These are phyloP conservation scores for Tenodera sinensis DNA, from an alignment of 2,888 invertebrate genomes.

Conservation along the genomic window DNA sequence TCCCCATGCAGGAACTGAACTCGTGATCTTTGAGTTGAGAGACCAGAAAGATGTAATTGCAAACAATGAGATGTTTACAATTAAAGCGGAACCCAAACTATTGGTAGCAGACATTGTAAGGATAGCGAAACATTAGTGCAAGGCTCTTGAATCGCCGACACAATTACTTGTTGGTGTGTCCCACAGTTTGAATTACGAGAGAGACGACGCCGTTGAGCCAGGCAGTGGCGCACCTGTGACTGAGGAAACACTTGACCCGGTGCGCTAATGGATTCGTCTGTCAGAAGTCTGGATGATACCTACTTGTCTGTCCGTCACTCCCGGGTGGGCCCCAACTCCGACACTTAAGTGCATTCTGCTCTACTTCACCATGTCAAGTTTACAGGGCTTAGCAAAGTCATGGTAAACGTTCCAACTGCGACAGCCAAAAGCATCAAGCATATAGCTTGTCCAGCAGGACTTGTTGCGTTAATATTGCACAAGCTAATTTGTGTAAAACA, in stretches of 20 bases:
- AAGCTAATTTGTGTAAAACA: not conserved
- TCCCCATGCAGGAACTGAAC: no score
- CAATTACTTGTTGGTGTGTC: no score
- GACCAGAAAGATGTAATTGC: no score
- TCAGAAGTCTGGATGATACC: not conserved
- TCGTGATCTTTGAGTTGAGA: no score
- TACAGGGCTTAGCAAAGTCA: not conserved
- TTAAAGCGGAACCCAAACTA: no score
- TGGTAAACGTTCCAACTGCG: no score
- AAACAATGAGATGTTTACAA: no score
- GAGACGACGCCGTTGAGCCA: not conserved
- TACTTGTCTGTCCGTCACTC: not conserved
- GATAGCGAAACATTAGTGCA: no score
- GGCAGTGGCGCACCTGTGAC: not conserved
- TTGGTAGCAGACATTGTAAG: no score
- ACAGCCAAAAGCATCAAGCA: not conserved
- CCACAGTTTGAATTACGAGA: not conserved
- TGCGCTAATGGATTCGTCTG: not conserved
- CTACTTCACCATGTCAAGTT: not conserved
- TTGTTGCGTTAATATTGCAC: not conserved
- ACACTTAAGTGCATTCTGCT: not conserved
- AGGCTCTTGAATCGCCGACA: no score
- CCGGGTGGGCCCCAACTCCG: not conserved
- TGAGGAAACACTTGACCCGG: not conserved
- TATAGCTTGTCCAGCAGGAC: not conserved